Evolutionary conservation across 2,888 invertebrate genomes (phyloP), one percentile per base, ranked within the genome.

Genomic region (Bembecia ichneumoniformis): DNA sequence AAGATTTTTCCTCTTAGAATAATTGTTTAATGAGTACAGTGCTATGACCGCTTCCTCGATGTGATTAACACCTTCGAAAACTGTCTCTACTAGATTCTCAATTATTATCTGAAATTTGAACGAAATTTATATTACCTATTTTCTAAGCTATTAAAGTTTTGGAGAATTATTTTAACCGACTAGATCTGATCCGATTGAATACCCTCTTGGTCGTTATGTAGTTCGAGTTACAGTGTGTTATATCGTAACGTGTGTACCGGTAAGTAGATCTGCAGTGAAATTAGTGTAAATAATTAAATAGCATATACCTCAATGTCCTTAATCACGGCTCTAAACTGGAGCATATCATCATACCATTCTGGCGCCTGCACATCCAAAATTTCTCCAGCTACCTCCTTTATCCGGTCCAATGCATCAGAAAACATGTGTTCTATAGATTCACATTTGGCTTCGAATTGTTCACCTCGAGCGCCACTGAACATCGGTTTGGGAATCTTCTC

Each of bases 21-120:
- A 95, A 68, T 93, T 94, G 66, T 93, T 90, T 61, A 96, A 90
- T 0, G 93, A 91, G 59, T 91, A 93, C 3, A 97, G 81, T 1
- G 93, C 89, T 54, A 94, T 91, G 7, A 97, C 89, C 0, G 93
- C 94, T 64, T 96, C 94, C 60, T 94, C 94, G 0, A 96, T 91
- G 58, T 94, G 94, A 48, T 91, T 92, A 5, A 95, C 90, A 5
- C 91, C 90, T 57, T 93, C 92, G 68, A 96, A 96, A 0, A 94
- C 92, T 0, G 91, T 90, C 46, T 92, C 90, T 43, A 95, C 91
- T 5, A 96, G 86, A 67, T 96, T 96, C 71, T 96, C 94, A 58
- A 96, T 91, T 58, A 94, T 93, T 57, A 94, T 89, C 89, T 94
- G 64, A 11, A 67, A 65, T 15, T 49, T 52, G n/a, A 36, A 5